phyloP scores from a whole-genome alignment of 2,888 invertebrate genomes.

The Abrostola triplasia region DNA sequence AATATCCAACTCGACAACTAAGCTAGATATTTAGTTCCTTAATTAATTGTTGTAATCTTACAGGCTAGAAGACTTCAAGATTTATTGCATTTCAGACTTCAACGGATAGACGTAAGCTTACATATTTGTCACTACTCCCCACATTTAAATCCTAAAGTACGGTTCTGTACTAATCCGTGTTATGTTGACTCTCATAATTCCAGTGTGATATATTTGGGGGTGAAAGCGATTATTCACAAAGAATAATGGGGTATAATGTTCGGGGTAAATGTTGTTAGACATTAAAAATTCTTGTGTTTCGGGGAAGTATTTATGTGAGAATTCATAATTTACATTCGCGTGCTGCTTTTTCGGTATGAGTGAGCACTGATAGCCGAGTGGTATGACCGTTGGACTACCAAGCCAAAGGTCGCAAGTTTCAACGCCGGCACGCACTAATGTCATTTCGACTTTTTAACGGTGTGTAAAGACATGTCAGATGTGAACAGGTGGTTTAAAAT shows the following conservation, averaged over 20 bases:
- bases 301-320: constrained; percentile 1
- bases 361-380: too few relatives aligned
- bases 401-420: too few relatives aligned
- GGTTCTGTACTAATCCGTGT: constrained; percentile 28
- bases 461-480: too few relatives aligned
- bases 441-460: too few relatives aligned
- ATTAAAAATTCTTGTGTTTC: constrained; percentile 27
- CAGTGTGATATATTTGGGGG: constrained; percentile 39
- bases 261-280: constrained; percentile 21
- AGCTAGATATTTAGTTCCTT: too few relatives aligned
- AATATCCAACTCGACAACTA: too few relatives aligned
- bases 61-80: too few relatives aligned
- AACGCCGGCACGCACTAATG: too few relatives aligned
- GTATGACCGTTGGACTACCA: too few relatives aligned
- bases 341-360: neutral
- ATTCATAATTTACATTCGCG: constrained; percentile 7
- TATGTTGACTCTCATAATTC: constrained; percentile 45
- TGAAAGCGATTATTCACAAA: constrained; percentile 44
- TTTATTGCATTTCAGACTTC: too few relatives aligned
- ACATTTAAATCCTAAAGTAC: constrained; percentile 13
- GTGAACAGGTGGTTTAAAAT: too few relatives aligned
- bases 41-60: too few relatives aligned
- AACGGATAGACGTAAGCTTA: neutral
- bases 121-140: neutral
- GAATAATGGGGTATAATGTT: constrained; percentile 38